A percentile compares a stretch with the other conserved stretches of the same genome.
Conservation (phyloP, 2,113 vertebrate genomes). For the Malaclemys terrapin region DNA sequence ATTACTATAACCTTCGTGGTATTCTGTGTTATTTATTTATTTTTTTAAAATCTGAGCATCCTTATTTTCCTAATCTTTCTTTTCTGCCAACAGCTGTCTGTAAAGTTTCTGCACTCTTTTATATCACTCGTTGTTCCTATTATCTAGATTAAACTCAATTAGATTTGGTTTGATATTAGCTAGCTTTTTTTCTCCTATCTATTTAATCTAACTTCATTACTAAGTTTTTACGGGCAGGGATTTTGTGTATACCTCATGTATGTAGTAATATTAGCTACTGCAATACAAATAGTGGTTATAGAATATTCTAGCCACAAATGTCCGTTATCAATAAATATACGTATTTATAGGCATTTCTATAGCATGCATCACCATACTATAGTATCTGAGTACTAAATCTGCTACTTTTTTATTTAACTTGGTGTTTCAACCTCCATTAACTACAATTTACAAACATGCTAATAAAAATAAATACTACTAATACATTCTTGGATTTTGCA, state of each 20-base stretch:
- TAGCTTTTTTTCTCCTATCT: background rate
- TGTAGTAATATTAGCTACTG: conserved; percentile 4
- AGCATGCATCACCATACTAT: background rate
- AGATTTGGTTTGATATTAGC: background rate
- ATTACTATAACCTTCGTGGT: background rate
- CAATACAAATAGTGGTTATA: background rate
- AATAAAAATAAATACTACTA: background rate
- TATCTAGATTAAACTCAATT: conserved; percentile 16
- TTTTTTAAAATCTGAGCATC: background rate
- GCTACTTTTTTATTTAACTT: background rate
- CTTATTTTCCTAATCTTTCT: background rate
- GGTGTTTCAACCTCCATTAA: background rate
- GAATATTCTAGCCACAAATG: background rate
- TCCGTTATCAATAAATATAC: background rate
- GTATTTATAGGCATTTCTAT: background rate
- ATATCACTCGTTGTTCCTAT: conserved; percentile 8
- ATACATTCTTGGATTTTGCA: background rate
- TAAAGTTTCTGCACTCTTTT: conserved; percentile 9
- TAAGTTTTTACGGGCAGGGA: conserved; percentile 30
- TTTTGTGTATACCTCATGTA: background rate
- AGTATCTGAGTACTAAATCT: accelerated
- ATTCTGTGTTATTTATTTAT: background rate
- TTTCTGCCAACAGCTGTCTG: background rate
- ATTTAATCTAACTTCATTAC: conserved; percentile 7
- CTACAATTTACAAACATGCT: conserved; percentile 11